Evolutionary conservation across 1,140 invertebrate genomes (phyloP), one percentile per base, ranked within the genome.

Genomic region (Oedothorax gibbosus): DNA sequence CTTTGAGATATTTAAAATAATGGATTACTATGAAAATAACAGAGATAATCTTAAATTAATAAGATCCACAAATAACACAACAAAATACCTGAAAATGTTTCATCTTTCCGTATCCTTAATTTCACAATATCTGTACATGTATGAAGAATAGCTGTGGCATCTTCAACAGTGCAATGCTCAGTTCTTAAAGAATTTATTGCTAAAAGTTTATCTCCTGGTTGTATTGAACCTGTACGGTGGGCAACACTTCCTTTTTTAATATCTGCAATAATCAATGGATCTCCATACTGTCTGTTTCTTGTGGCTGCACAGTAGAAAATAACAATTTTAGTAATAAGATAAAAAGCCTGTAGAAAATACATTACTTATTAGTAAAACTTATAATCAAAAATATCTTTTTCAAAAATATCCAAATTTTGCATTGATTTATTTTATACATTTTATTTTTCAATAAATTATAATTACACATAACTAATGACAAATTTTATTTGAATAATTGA

Each of bases 201-300:
- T 8, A 98, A 89, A 0, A 98, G 90, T 49, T 94, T 93, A 89
- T 99, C 97, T 0, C 97, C 96, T 0, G 95, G 91, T 62, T 95
- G 93, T 51, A 98, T 91, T 9, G 96, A 96, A 0, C 97, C 97
- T 18, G 94, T 95, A 81, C 97, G 93, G 90, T 98, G 96, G 0
- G 97, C 96, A 0, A 96, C 93, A 51, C 96, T 98, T 8, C 97
- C 97, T 71, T 94, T 93, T 76, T 95, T 94, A 2, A 99, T 95
- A 87, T 97, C 95, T 0, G 95, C 94, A 83, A 98, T 96, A 51
- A 94, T 90, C 68, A 95, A 90, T 11, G 93, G 92, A 85, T 95
- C 94, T 81, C 93, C 92, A 57, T 90, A 90, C 73, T 89, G 88
- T 20, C 89, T 87, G 82, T 89, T 88, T 53, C 87, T 88, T 15